Conservation (phyloP, 1,140 invertebrate species). For the Drosophila pruinosa region DNA sequence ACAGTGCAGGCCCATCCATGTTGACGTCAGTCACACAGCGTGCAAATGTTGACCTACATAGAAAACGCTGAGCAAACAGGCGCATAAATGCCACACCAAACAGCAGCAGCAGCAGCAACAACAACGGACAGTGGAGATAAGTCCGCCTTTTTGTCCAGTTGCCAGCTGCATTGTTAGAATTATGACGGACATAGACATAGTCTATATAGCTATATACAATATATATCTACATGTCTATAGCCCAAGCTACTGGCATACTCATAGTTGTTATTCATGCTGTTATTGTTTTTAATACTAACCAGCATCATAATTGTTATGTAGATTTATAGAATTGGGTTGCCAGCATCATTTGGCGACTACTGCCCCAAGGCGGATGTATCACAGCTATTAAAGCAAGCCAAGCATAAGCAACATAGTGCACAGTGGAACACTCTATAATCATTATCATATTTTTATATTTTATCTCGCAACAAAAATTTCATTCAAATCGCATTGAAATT, state of each 20-base stretch:
- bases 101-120: constrained; percentile 25
- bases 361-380: constrained; percentile 47
- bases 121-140: constrained; percentile 56
- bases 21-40: constrained; percentile 75
- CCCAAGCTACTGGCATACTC: constrained; percentile 12
- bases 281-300: constrained; percentile 71
- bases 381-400: constrained; percentile 38
- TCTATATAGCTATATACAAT: constrained; percentile 7
- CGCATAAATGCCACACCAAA: constrained; percentile 74
- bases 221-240: constrained; percentile 9
- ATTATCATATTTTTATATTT: too few species aligned
- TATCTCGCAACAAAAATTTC: too few species aligned
- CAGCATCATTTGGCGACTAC: constrained; percentile 37
- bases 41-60: constrained; percentile 80
- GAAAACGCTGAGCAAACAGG: constrained; percentile 76
- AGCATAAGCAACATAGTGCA: not conserved
- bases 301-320: constrained; percentile 77
- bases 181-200: constrained; percentile 50
- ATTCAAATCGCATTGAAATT: too few species aligned
- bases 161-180: constrained; percentile 76
- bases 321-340: constrained; percentile 70
- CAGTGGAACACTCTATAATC: not conserved
- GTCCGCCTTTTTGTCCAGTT: constrained; percentile 61
- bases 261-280: constrained; percentile 14
- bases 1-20: constrained; percentile 61